Percentiles rank a stretch among this genome's conserved stretches.
Conservation (phyloP, 2,888 invertebrate genomes). For the Cantharis lateralis region DNA sequence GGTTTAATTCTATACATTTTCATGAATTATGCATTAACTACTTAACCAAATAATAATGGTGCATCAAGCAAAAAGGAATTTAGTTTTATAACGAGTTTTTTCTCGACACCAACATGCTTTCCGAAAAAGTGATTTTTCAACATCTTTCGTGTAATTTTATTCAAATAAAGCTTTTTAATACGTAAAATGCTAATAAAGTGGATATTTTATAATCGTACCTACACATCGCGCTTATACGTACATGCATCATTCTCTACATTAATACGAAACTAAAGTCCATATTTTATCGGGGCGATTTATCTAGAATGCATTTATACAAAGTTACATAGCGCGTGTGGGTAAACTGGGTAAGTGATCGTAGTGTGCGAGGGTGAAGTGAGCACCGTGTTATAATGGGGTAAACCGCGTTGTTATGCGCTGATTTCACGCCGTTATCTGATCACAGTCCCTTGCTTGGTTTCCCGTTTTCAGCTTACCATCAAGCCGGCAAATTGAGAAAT, state of each 20-base stretch:
- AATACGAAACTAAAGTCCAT: conserved; percentile 54
- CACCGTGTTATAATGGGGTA: conserved; percentile 55
- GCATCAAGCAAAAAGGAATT: background rate
- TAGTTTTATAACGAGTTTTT: background rate
- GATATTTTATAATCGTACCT: conserved; percentile 14
- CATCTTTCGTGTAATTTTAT: background rate
- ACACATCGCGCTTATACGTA: conserved; percentile 38
- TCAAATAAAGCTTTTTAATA: background rate
- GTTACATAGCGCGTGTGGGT: conserved; percentile 44
- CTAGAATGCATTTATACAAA: conserved; percentile 54
- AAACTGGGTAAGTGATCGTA: conserved; percentile 38
- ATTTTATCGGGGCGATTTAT: conserved; percentile 56
- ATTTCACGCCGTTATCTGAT: conserved; percentile 57
- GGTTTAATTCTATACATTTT: background rate
- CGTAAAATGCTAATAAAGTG: background rate
- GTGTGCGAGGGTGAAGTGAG: conserved; percentile 42
- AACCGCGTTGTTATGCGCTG: conserved; percentile 58
- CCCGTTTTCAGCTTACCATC: conserved; percentile 42
- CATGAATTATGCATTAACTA: background rate
- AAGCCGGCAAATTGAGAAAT: conserved; percentile 12
- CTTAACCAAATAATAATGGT: background rate
- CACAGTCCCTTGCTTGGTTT: conserved; percentile 44
- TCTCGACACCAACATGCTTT: background rate
- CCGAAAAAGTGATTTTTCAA: background rate
- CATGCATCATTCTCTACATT: conserved; percentile 51